These are phyloP conservation scores for Perccottus glenii DNA, from an alignment of 2,113 vertebrate species.

Conservation along the genomic window DNA sequence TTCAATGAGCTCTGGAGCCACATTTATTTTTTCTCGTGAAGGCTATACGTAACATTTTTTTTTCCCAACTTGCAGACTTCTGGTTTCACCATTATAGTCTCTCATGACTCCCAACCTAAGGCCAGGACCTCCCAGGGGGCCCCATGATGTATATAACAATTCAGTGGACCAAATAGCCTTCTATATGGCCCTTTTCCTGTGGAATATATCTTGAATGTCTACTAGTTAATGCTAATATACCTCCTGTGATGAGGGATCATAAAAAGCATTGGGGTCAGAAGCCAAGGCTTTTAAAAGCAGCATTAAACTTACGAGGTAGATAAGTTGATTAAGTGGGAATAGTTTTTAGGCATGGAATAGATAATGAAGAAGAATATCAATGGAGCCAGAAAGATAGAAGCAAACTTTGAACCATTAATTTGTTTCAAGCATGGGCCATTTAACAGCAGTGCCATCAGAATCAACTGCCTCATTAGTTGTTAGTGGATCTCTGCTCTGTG, in stretches of 20 bases:
- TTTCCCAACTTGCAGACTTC: neutral
- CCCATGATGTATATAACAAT: neutral
- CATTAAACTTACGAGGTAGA: neutral
- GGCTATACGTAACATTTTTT: neutral
- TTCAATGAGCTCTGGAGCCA: neutral
- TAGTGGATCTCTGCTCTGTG: slow-evolving; percentile 22
- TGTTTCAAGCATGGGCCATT: slow-evolving; percentile 13
- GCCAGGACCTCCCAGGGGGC: neutral
- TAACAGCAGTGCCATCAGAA: slow-evolving; percentile 24
- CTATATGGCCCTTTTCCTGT: neutral
- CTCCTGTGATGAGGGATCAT: neutral
- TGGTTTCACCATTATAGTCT: neutral
- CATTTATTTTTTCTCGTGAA: slow-evolving; percentile 5
- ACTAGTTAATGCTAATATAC: neutral
- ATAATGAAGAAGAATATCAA: neutral
- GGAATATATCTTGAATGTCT: neutral
- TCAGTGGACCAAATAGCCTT: neutral
- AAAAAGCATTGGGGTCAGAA: neutral
- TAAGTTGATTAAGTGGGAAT: neutral
- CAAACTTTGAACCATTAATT: neutral
- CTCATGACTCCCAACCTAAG: neutral
- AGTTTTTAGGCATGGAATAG: neutral
- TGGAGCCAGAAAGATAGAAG: neutral
- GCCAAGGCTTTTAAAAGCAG: neutral
- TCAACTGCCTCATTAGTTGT: slow-evolving; percentile 46